These are phyloP conservation scores for Nematopogon swammerdamellus DNA, from an alignment of 2,888 invertebrate genomes.

Conservation along the genomic window DNA sequence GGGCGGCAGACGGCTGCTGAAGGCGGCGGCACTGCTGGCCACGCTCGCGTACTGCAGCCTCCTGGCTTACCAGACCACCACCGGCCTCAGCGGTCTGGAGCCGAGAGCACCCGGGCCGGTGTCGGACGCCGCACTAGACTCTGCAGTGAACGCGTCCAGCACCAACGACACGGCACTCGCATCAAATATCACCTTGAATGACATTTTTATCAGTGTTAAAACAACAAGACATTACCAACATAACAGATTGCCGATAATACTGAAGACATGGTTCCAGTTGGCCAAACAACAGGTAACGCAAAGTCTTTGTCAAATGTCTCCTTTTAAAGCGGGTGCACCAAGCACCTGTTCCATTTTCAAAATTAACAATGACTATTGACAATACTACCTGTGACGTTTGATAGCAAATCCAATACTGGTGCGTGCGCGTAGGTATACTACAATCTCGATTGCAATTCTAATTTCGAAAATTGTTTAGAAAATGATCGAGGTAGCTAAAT, in stretches of 20 bases:
- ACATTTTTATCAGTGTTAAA: conserved; percentile 94
- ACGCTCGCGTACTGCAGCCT: conserved; percentile 60
- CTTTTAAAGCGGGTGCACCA: too few relatives aligned
- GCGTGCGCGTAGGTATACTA: too few relatives aligned
- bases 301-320: too few relatives aligned
- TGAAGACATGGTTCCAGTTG: conserved; percentile 94
- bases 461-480: too few relatives aligned
- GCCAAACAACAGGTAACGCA: conserved; percentile 90
- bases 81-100: conserved; percentile 48
- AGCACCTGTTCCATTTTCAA: too few relatives aligned
- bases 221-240: conserved; percentile 87
- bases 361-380: too few relatives aligned
- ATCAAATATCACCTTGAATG: conserved; percentile 68
- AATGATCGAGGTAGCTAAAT: too few relatives aligned
- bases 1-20: conserved; percentile 45
- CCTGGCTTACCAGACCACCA: conserved; percentile 59
- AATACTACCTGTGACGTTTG: too few relatives aligned
- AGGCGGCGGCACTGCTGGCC: conserved; percentile 48
- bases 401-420: too few relatives aligned
- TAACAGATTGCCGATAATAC: conserved; percentile 78
- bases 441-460: too few relatives aligned
- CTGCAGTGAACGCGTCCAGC: conserved; percentile 45
- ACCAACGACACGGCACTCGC: conserved; percentile 33
- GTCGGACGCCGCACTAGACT: conserved; percentile 42
- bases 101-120: conserved; percentile 42